These are phyloP conservation scores for Punctoribates punctum DNA, from an alignment of 2,888 invertebrate genomes.

Conservation along the genomic window DNA sequence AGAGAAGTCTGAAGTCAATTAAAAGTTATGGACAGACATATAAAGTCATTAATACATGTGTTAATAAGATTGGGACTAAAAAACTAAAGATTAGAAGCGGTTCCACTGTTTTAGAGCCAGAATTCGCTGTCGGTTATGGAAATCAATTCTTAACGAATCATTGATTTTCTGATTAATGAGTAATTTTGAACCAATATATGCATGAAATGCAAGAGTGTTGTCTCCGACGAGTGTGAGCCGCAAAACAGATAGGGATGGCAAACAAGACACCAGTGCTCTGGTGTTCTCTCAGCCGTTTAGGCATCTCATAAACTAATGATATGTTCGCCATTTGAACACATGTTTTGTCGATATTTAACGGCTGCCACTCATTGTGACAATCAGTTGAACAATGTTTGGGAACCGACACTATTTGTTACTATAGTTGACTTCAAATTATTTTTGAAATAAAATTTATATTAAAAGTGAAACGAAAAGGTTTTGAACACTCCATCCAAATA, in stretches of 20 bases:
- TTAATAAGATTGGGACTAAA: not conserved
- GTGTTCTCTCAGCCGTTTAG: not conserved
- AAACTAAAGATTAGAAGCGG: not conserved
- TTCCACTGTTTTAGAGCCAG: not conserved
- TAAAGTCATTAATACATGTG: not conserved
- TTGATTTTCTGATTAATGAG: constrained; percentile 28
- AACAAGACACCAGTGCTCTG: not conserved
- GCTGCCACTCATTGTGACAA: not conserved
- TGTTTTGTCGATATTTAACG: constrained; percentile 19
- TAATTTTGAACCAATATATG: not conserved
- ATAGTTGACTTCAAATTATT: not conserved
- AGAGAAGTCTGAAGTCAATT: not conserved
- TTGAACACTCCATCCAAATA: too few species aligned
- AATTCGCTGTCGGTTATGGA: not conserved
- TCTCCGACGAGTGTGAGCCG: not conserved
- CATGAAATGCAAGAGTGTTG: not conserved
- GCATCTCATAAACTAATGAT: constrained; percentile 7
- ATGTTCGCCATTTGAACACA: constrained; percentile 11
- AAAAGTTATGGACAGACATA: not conserved
- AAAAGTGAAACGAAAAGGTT: not conserved
- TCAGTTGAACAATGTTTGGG: not conserved
- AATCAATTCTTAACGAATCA: constrained; percentile 31
- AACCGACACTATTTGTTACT: not conserved
- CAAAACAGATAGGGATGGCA: not conserved
- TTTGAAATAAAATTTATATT: not conserved